A percentile compares a stretch with the other conserved stretches of the same genome.
These are phyloP conservation scores for Scaptodrosophila lebanonensis DNA, from an alignment of 1,140 invertebrate genomes.

Conservation along the genomic window DNA sequence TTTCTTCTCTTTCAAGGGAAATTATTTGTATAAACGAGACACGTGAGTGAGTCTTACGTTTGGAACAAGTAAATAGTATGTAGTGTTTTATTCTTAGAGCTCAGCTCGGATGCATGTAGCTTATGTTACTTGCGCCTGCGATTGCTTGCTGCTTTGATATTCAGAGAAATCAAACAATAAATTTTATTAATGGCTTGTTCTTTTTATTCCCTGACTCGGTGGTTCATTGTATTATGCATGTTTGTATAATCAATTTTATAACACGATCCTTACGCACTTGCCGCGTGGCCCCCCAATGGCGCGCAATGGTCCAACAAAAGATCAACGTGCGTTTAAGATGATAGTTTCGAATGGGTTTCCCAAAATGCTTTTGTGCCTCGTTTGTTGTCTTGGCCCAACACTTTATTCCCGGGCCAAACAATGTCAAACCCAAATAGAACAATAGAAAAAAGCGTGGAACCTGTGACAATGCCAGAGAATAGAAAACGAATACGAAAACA, in stretches of 20 bases:
- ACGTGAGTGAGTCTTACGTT: too few species aligned
- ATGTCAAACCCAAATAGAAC: slow-evolving; percentile 63
- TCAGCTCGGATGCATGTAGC: too few species aligned
- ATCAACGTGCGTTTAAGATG: slow-evolving; percentile 58
- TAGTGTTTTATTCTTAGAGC: too few species aligned
- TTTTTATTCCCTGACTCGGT: too few species aligned
- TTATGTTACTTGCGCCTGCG: too few species aligned
- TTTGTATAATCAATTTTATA: slow-evolving; percentile 61
- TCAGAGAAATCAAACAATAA: slow-evolving; percentile 62
- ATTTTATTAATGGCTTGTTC: slow-evolving; percentile 30
- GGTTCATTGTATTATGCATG: slow-evolving; percentile 12
- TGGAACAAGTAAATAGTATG: too few species aligned
- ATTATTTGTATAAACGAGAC: too few species aligned
- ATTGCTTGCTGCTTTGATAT: slow-evolving; percentile 30
- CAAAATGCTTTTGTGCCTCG: slow-evolving; percentile 14
- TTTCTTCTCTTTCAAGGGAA: too few species aligned
- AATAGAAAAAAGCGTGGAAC: slow-evolving; percentile 31
- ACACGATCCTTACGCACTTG: slow-evolving; percentile 40
- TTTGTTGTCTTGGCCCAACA: slow-evolving; percentile 49
- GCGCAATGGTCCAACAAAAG: slow-evolving; percentile 46
- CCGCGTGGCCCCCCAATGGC: too few species aligned
- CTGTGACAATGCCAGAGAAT: slow-evolving; percentile 21
- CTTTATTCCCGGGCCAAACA: slow-evolving; percentile 45
- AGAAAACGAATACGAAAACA: slow-evolving; percentile 37
- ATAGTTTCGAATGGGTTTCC: slow-evolving; percentile 37